Evolutionary conservation across 2,113 vertebrate genomes (phyloP).

Genomic region (Bos indicus): DNA sequence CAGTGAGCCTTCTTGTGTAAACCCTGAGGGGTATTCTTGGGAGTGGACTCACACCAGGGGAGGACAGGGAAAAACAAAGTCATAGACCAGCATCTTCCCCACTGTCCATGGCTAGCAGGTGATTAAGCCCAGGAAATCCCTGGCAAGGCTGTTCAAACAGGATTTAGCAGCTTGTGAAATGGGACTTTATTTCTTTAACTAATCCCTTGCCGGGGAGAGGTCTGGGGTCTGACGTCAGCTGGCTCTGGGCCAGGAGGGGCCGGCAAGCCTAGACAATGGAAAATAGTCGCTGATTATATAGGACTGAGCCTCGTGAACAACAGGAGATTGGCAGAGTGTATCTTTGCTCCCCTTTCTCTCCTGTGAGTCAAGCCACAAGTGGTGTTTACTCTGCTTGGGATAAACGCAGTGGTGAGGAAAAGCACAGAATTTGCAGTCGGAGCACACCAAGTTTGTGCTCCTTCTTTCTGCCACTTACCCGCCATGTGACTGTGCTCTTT

Average conservation of each 20-base stretch:
- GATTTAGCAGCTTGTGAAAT: constrained; percentile 74
- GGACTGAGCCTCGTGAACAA: background rate
- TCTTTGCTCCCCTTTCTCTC: background rate
- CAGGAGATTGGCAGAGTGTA: background rate
- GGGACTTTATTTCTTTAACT: constrained; percentile 64
- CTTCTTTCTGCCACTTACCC: background rate
- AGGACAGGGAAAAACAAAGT: background rate
- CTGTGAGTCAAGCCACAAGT: background rate
- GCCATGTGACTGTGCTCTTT: background rate
- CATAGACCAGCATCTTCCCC: constrained; percentile 22
- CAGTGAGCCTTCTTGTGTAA: background rate
- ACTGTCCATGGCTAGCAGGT: constrained; percentile 35
- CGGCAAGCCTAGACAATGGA: background rate
- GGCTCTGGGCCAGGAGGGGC: background rate
- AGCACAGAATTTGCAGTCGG: background rate
- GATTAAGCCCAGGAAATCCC: constrained; percentile 74
- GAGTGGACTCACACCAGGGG: background rate
- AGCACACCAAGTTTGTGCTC: background rate
- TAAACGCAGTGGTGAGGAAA: background rate
- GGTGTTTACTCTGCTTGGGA: background rate
- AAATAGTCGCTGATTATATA: background rate
- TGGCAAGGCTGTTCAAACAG: constrained; percentile 69
- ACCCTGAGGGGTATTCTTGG: background rate
- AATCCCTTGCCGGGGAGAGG: background rate
- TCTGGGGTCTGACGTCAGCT: background rate